Evolutionary conservation across 2,797 vertebrate genomes (phyloP).

Genomic region (Chelidonichthys spinosus): DNA sequence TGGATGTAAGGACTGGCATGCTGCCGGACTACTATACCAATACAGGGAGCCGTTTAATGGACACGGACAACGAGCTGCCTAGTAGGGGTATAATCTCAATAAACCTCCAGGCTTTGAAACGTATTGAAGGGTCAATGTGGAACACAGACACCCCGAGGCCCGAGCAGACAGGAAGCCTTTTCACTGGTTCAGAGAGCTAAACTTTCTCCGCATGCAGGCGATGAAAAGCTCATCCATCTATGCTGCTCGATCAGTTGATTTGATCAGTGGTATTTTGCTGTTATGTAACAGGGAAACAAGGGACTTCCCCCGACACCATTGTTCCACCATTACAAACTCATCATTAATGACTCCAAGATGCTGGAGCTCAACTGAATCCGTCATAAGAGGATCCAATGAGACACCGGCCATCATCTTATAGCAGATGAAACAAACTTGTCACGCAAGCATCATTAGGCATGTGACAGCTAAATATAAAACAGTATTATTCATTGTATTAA

Average conservation of each 20-base stretch:
- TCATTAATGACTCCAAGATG: constrained; percentile 57
- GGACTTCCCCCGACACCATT: constrained; percentile 7
- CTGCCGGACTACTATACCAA: constrained; percentile 36
- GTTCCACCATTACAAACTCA: constrained; percentile 34
- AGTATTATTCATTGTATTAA: background rate
- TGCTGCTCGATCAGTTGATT: constrained; percentile 6
- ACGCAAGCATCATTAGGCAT: background rate
- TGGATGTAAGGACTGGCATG: constrained; percentile 46
- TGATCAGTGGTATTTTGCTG: constrained; percentile 6
- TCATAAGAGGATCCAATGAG: constrained; percentile 25
- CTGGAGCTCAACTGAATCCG: constrained; percentile 25
- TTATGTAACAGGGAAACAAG: constrained; percentile 9
- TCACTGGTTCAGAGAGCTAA: constrained; percentile 1
- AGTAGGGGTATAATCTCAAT: constrained; percentile 23
- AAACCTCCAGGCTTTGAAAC: constrained; percentile 22
- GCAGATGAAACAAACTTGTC: constrained; percentile 4
- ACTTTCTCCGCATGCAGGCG: background rate
- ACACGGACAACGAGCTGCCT: constrained; percentile 31
- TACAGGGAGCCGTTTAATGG: constrained; percentile 37
- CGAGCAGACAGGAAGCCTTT: background rate
- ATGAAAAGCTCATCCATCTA: background rate
- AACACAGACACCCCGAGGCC: constrained; percentile 16
- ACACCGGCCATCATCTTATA: constrained; percentile 18
- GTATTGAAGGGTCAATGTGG: constrained; percentile 8
- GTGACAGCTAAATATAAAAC: constrained; percentile 29